These are phyloP conservation scores for Nemotelus pantherinus DNA, from an alignment of 2,888 invertebrate species.

Conservation along the genomic window DNA sequence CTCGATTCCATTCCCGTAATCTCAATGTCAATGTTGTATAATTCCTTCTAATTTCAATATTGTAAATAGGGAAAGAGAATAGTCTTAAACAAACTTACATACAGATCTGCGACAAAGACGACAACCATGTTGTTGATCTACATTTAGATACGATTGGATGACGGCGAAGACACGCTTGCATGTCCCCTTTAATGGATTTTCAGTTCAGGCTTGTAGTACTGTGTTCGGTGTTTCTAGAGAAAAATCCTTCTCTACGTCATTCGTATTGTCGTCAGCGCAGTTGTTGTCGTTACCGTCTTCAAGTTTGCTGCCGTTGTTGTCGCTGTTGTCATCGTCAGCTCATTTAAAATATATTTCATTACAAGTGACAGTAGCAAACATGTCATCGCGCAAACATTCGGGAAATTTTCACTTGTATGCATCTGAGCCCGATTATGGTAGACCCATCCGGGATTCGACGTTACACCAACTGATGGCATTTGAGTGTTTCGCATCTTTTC, in stretches of 20 bases:
- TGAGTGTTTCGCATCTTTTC: slow-evolving; percentile 58
- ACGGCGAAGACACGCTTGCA: neutral
- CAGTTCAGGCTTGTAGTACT: neutral
- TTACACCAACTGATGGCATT: slow-evolving; percentile 58
- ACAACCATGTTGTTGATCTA: no score
- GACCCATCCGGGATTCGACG: slow-evolving; percentile 61
- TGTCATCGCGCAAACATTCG: slow-evolving; percentile 50
- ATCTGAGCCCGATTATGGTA: slow-evolving; percentile 56
- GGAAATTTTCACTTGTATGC: slow-evolving; percentile 49
- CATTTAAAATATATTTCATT: slow-evolving; percentile 49
- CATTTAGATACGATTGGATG: no score
- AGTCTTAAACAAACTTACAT: slow-evolving; percentile 14
- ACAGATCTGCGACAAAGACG: neutral
- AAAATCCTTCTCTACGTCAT: slow-evolving; percentile 29
- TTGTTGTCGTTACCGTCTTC: slow-evolving; percentile 10
- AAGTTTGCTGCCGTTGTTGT: slow-evolving; percentile 18
- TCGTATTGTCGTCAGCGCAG: slow-evolving; percentile 16
- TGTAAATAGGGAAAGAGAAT: neutral
- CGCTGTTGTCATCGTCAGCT: slow-evolving; percentile 34
- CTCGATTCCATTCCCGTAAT: neutral
- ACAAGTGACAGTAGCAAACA: slow-evolving; percentile 47
- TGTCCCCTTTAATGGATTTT: neutral
- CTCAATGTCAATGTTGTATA: neutral
- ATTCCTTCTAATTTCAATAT: neutral
- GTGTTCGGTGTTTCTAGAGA: neutral